A percentile compares a stretch with the other conserved stretches of the same genome.
These are phyloP conservation scores for Pyralis farinalis DNA, from an alignment of 2,888 invertebrate species.

Conservation along the genomic window DNA sequence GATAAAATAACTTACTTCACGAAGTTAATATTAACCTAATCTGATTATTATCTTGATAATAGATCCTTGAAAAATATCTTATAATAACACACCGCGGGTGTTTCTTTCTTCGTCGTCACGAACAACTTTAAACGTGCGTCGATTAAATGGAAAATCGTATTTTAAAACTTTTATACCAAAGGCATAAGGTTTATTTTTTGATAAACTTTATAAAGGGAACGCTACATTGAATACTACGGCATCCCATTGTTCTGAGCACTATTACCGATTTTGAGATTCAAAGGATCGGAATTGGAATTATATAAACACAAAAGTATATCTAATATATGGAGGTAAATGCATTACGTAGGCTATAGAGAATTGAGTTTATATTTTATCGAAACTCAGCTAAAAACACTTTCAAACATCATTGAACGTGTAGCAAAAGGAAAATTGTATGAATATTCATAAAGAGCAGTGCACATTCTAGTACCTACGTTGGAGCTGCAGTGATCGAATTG, in stretches of 20 bases:
- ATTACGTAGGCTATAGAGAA: no score
- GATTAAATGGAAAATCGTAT: neutral
- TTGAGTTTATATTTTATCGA: no score
- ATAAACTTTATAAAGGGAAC: neutral
- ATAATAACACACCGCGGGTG: conserved; percentile 3
- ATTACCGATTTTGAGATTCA: conserved; percentile 2
- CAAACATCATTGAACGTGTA: no score
- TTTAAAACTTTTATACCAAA: neutral
- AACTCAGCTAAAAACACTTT: no score
- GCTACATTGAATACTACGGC: neutral
- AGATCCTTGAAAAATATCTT: conserved; percentile 2
- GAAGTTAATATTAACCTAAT: neutral
- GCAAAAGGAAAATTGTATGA: no score
- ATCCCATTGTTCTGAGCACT: conserved; percentile 6
- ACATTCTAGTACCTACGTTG: no score
- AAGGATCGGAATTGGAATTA: neutral
- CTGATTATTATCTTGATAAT: conserved; percentile 6
- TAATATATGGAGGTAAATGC: no score
- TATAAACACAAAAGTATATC: no score
- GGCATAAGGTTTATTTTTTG: conserved; percentile 2
- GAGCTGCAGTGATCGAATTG: no score
- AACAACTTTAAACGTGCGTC: neutral
- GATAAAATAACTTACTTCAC: neutral
- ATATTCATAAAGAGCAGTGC: no score
- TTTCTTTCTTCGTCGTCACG: neutral